Evolutionary conservation across 2,888 invertebrate genomes (phyloP), one percentile per base, ranked within the genome.

Genomic region (Balanococcus diminutus): DNA sequence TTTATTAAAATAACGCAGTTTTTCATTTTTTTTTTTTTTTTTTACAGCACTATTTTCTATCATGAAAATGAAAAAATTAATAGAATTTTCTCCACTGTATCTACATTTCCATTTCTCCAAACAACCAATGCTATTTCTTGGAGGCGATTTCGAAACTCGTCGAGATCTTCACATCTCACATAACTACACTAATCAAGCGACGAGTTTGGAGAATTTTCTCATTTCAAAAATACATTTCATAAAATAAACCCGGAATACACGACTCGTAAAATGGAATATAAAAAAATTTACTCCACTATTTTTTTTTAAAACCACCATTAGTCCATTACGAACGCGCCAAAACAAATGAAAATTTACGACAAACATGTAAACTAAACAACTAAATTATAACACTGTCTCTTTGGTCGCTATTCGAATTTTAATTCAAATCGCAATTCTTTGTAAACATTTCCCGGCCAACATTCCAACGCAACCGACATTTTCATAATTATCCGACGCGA

Each of bases 301-400:
- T 61, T 61, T 61, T 61, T 61, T 25, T 46, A 14, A 16, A 46
- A 46, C 46, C 46, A n/a, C 46, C n/a, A 46, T 46, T 46, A 61
- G n/a, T 5, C 46, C n/a, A 46, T 46, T 46, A 61, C 61, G 9
- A 61, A 61, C 61, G 61, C 61, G 61, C 61, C 61, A 61, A 61
- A 61, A 61, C 61, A 61, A 61, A 61, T 61, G 61, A 61, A 61
- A 61, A 61, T 61, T 61, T 61, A 61, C 61, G 61, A 61, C 61
- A 25, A 61, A 61, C 61, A 61, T 61, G 61, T 25, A 61, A 61
- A 46, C 46, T 46, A 46, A 46, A n/a, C 46, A 46, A n/a, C 61
- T 61, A 61, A 61, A 61, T 61, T 61, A 61, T 25, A 61, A 25
- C 61, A 61, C 61, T 22, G 25, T 8, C 46, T 16, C 46, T 46